Base-by-base conservation (phyloP, 1,140 invertebrate genomes). In the Dendroctonus valens region DNA sequence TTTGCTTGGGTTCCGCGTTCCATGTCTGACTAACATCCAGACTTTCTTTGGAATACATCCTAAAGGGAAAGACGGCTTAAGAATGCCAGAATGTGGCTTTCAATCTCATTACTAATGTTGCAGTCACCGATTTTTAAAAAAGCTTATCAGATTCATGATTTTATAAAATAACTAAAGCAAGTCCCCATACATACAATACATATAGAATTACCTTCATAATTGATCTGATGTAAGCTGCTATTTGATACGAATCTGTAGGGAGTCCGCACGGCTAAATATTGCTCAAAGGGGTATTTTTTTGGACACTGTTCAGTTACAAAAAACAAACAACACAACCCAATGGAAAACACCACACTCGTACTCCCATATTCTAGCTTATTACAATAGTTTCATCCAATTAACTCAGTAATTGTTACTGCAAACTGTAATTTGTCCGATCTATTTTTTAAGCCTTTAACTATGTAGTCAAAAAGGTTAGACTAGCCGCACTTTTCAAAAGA, bases 1-100 rank as follows among this genome's bases (percentile, higher is more conserved):
- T 55, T 77, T 74, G 49, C 82, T 82, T 7, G 88, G 87, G 77
- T 84, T 85, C 60, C 89, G 80, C 15, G 87, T 87, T 7, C 88
- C 89, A 79, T 91, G 89, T 38, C 89, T 80, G 15, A 88, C 73
- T 5, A 89, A 69, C 52, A 86, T 80, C 87, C 87, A 89, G 46
- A 89, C 82, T 71, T 87, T 85, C 55, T 78, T 78, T 12, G 84
- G 77, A 26, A 71, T 71, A 77, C 88, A 90, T 67, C 81, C 88
- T 89, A 26, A 26, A 26, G 26, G 26, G 26, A 26, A 26, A 26
- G 26, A 26, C 1, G 26, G 26, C 26, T 26, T 26, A 26, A 26
- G 3, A 26, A 2, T 26, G 26, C 3, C 26, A 26, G 1, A 26
- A 26, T 26, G 26, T 2, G 26, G 26, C 26, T 26, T 26, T 26